A percentile compares a stretch with the other conserved stretches of the same genome.
Conservation (phyloP, 2,113 vertebrate genomes). For the Toxotes jaculatrix region DNA sequence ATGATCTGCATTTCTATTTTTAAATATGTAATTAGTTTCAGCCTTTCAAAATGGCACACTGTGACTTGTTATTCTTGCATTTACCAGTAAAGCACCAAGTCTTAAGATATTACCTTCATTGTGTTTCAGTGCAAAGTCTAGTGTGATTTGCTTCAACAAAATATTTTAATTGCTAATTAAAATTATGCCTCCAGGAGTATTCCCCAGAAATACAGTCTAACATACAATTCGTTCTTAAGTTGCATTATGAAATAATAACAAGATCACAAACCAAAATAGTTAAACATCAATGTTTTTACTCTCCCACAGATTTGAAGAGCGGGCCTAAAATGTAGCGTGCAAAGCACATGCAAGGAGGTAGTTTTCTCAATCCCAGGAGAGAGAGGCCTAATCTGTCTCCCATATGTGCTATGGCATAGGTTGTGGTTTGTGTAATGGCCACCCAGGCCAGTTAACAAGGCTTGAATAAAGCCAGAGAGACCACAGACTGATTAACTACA, state of each 20-base stretch:
- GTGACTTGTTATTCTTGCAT: no score
- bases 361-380: constrained; percentile 68
- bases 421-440: constrained; percentile 74
- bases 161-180: background rate
- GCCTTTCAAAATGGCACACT: background rate
- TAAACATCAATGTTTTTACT: constrained; percentile 15
- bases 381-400: constrained; percentile 69
- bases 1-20: constrained; percentile 12
- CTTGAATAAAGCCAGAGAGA: constrained; percentile 72
- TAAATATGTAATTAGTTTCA: background rate
- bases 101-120: background rate
- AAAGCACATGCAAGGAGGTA: constrained; percentile 66
- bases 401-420: constrained; percentile 74
- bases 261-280: constrained; percentile 8
- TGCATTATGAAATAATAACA: background rate
- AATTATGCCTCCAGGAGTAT: background rate
- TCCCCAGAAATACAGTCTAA: background rate
- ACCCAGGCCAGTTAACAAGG: constrained; percentile 78
- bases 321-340: constrained; percentile 70
- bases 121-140: background rate
- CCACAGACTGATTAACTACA: constrained; percentile 69
- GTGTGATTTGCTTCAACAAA: background rate
- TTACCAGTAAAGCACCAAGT: no score
- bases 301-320: constrained; percentile 53
- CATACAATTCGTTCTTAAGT: background rate